Percentiles rank a stretch among this genome's conserved stretches.
Evolutionary conservation across 2,888 invertebrate genomes (phyloP).

Genomic region (Drosophila mettleri): DNA sequence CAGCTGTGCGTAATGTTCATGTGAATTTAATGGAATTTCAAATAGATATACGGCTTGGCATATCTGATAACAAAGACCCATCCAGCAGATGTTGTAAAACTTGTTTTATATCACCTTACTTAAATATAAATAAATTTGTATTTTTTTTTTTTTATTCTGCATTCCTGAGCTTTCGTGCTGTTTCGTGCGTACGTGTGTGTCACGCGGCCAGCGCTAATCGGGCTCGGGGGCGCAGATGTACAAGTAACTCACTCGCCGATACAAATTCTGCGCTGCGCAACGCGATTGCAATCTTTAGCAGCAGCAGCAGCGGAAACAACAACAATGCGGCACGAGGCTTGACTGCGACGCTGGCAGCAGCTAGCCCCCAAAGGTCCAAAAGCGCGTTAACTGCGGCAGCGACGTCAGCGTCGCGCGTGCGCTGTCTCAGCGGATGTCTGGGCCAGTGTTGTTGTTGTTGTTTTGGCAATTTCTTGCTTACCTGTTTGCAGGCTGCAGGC

Average conservation of each 20-base stretch:
- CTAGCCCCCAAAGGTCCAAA: constrained; percentile 46
- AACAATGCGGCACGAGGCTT: constrained; percentile 70
- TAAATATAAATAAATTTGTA: neutral
- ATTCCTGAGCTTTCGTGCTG: constrained; percentile 2
- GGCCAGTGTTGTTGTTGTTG: constrained; percentile 45
- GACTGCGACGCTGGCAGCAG: constrained; percentile 33
- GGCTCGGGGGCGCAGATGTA: constrained; percentile 62
- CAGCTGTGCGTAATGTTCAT: neutral
- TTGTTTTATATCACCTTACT: constrained; percentile 3
- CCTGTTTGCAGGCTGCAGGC: constrained; percentile 71
- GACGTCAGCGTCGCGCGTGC: constrained; percentile 78
- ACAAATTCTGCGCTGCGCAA: constrained; percentile 77
- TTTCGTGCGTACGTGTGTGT: constrained; percentile 14
- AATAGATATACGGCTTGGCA: constrained; percentile 8
- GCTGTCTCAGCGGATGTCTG: constrained; percentile 77
- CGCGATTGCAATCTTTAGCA: constrained; percentile 81
- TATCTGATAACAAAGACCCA: constrained; percentile 10
- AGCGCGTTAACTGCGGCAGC: constrained; percentile 37
- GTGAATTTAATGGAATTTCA: neutral
- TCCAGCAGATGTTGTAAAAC: constrained; percentile 1
- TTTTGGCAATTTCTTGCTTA: constrained; percentile 60
- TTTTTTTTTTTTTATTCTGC: neutral
- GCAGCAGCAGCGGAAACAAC: constrained; percentile 38
- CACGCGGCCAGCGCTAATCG: constrained; percentile 38
- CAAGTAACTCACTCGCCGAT: constrained; percentile 67